Evolutionary conservation across 30 jellyfish, hydroid and myxozoan genomes (phyloP).

Genomic region (Rhopilema esculentum): DNA sequence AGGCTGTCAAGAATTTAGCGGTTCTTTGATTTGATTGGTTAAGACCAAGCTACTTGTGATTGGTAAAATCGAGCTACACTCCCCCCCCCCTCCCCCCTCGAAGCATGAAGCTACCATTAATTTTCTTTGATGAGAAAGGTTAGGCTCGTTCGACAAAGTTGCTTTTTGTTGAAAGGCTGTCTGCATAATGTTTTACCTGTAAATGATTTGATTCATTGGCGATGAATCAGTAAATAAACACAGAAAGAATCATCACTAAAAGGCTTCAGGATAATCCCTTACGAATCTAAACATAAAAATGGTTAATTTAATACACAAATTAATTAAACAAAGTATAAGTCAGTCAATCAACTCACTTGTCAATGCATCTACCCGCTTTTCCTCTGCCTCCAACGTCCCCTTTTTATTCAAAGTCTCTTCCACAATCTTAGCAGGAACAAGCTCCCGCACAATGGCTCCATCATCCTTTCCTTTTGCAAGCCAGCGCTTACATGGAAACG

Average conservation of each 20-base stretch:
- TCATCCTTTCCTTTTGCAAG: slow-evolving; percentile 96
- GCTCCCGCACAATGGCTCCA: slow-evolving; percentile 95
- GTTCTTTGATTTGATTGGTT: not conserved
- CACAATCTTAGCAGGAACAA: slow-evolving; percentile 87
- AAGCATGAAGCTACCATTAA: too few species aligned
- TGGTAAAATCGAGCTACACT: too few species aligned
- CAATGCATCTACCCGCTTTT: slow-evolving; percentile 89
- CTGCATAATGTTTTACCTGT: too few species aligned
- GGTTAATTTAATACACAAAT: not conserved
- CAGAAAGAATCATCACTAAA: not conserved
- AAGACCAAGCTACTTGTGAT: too few species aligned
- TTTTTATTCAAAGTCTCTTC: slow-evolving; percentile 85
- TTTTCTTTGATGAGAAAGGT: too few species aligned
- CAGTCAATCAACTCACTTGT: slow-evolving; percentile 72
- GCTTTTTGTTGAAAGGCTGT: too few species aligned
- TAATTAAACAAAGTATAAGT: not conserved
- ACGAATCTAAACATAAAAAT: not conserved
- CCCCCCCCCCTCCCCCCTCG: too few species aligned
- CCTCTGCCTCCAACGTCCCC: slow-evolving; percentile 85
- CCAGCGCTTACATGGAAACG: slow-evolving; percentile 99
- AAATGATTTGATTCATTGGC: too few species aligned
- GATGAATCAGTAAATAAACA: too few species aligned
- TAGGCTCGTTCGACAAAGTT: too few species aligned
- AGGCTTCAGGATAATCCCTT: not conserved
- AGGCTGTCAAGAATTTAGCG: not conserved